Base-by-base conservation (phyloP, 2,888 invertebrate species). In the Lottia gigantea region DNA sequence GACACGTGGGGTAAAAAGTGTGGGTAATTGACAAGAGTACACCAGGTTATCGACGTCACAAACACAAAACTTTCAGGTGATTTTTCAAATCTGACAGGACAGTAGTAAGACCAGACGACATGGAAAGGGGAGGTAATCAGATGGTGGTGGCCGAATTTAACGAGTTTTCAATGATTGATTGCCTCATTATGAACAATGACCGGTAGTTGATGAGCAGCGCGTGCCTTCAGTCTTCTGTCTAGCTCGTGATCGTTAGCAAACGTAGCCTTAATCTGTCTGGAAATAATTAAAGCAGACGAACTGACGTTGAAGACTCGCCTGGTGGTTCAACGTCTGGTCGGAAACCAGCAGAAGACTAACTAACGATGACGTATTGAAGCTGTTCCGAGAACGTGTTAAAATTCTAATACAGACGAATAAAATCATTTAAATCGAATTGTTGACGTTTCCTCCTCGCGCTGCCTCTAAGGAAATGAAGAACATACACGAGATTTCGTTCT, bases 401-500 rank as follows among this genome's bases (percentile, higher is more conserved):
- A 55, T 19, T 55, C 19, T 55, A 55, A 55, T 55, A 55, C 19
- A 19, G 23, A 3, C 19, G 23, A 19, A 23, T 55, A 23, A 55
- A 55, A 55, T 55, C 55, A 55, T 55, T 55, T 55, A 55, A 19
- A 55, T 19, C 19, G 19, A 55, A 55, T 55, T 55, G 55, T 55
- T 55, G 55, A 55, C 55, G 55, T 55, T 55, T 55, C 55, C 55
- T 55, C 23, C 55, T 55, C 23, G 55, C 55, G 55, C 55, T 55
- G 23, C 55, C 55, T 55, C 55, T 55, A 55, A 55, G 55, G 55
- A 55, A 55, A 69, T 69, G 69, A 55, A 23, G 46, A 55, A 49
- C 69, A 69, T 69, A 65, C 69, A 64, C 49, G 55, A n/a, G 23
- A 23, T 49, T 15, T 49, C 40, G 14, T 64, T 47, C 69, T 64